Base-by-base conservation (phyloP, 2,888 invertebrate species). In the Apoda limacodes region DNA sequence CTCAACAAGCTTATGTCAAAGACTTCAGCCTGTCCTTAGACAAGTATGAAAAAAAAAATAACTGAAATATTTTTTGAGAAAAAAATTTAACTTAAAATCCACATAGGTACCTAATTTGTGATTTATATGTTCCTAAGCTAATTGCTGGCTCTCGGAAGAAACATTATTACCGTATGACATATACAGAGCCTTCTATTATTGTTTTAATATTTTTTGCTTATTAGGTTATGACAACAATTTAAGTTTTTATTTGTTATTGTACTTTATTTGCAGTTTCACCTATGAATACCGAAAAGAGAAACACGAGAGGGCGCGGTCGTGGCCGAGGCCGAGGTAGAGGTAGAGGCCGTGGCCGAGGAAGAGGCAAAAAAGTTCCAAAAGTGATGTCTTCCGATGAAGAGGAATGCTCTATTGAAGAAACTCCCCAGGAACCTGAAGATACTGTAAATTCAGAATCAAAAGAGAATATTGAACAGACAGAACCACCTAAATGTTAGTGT, bases 241-340 rank as follows among this genome's bases (percentile, higher is more conserved):
- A 9, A 6, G 19, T 19, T 19, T 5, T 19, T 19, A 5, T 5
- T 19, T 5, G 23, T 22, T 30, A 30, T 22, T 34, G 30, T 30
- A 24, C 13, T 7, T 14, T 6, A 13, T 3, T 12, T 25, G 13
- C 4, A 25, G 19, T 19, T 19, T 23, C 23, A 24, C 36, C 36
- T 46, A 82, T 82, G 82, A 82, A 82, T 48, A 63, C 61, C 50
- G 82, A 82, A 43, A 84, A 86, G 55, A 83, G 87, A 52, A 86
- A 88, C 52, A 66, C 83, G 22, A 85, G 91, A 31, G 90, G 90
- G 11, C 78, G 92, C 49, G 88, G 90, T 26, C 83, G 91, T 17
- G 91, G 92, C n/a, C 82, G 91, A 19, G 90, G 90, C 13, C 85
- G 92, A 17, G 90, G 91, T 30, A 82, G 92, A 39, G 89, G 90